Evolutionary conservation across 2,888 invertebrate genomes (phyloP).

Genomic region (Belgica antarctica): DNA sequence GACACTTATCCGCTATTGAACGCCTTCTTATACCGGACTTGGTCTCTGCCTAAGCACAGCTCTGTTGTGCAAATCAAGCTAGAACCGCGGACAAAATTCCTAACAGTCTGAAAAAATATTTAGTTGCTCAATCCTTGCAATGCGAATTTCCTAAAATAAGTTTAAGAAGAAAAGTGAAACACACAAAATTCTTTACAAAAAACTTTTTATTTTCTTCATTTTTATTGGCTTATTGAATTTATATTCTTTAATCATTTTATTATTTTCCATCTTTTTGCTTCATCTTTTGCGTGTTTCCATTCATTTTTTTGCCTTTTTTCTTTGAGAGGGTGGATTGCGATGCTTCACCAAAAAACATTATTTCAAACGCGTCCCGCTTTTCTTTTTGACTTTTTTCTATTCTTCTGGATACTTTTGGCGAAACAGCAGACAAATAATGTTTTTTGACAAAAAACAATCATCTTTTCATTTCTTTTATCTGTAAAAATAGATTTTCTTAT

Average conservation of each 20-base stretch:
- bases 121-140: neutral
- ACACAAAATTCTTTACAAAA: neutral
- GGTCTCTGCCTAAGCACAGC: no score
- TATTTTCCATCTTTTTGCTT: conserved; percentile 46
- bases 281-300: conserved; percentile 48
- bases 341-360: conserved; percentile 45
- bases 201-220: conserved; percentile 15
- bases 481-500: conserved; percentile 42
- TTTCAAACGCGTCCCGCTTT: conserved; percentile 40
- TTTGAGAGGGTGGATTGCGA: neutral
- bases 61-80: no score
- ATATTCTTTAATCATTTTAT: neutral
- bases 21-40: no score
- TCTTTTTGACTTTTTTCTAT: conserved; percentile 32
- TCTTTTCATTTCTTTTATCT: conserved; percentile 44
- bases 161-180: neutral
- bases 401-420: conserved; percentile 20
- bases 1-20: no score
- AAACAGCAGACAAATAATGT: conserved; percentile 54
- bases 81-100: no score
- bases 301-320: conserved; percentile 47
- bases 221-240: neutral
- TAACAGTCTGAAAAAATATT: no score
- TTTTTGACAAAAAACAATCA: conserved; percentile 44
- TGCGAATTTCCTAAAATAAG: neutral